Evolutionary conservation across 2,888 invertebrate genomes (phyloP).

Genomic region (Tanaodytes sp.): DNA sequence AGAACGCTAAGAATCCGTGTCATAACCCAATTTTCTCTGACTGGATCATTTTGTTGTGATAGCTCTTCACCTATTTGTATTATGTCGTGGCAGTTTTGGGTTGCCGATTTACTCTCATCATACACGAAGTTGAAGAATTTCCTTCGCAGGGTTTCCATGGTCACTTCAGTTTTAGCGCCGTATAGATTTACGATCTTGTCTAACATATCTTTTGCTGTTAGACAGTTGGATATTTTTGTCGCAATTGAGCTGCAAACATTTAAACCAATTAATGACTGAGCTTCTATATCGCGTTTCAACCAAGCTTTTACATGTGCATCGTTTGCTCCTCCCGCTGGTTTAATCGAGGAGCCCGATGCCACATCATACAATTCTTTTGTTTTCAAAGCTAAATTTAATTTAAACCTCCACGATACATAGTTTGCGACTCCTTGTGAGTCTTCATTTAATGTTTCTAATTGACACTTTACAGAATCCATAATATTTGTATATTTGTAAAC

Average conservation of each 20-base stretch:
- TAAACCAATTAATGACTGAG: not conserved
- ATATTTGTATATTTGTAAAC: too few species aligned
- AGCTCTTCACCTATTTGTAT: not conserved
- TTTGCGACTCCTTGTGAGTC: slow-evolving; percentile 1
- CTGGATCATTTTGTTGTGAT: not conserved
- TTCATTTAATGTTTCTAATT: slow-evolving; percentile 8
- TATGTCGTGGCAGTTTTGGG: not conserved
- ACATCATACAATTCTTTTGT: slow-evolving; percentile 5
- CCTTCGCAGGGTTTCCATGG: not conserved
- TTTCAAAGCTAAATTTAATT: slow-evolving; percentile 11
- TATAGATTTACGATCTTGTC: not conserved
- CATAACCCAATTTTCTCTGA: not conserved
- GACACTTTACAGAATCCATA: slow-evolving; percentile 10
- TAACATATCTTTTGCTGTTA: not conserved
- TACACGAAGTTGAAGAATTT: not conserved
- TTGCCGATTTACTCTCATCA: not conserved
- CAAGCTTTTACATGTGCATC: not conserved
- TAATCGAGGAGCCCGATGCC: not conserved
- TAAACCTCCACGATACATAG: slow-evolving; percentile 13
- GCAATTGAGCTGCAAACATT: slow-evolving; percentile 16
- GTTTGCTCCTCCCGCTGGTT: slow-evolving; percentile 1
- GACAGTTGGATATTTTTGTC: slow-evolving; percentile 12
- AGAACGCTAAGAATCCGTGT: slow-evolving; percentile 24
- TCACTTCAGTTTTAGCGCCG: not conserved
- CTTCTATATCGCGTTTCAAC: not conserved